Evolutionary conservation across 2,797 vertebrate genomes (phyloP), one percentile per base, ranked within the genome.

Genomic region (Delichon dasypus): DNA sequence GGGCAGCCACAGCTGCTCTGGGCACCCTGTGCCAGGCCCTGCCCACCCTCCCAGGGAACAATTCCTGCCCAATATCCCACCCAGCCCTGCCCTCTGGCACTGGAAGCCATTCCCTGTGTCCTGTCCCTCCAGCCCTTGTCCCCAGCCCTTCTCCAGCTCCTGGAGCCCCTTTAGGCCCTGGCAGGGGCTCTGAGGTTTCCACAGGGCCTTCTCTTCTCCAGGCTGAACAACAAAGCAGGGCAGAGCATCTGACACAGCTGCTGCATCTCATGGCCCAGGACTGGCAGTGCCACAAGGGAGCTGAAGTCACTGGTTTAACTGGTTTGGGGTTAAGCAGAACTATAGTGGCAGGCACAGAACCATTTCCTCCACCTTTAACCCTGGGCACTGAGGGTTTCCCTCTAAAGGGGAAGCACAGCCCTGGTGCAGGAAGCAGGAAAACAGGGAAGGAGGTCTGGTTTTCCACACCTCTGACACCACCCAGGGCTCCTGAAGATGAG

Each of bases 111-210:
- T 77, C 40, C 55, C 25, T 11, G 17, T 3, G 9, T 47, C 19
- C 55, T 76, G 55, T 11, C 29, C 3, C 40, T 68, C n/a, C 38
- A 38, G 11, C 38, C 38, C 38, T 38, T 38, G 38, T 38, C 11
- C 38, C 38, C 38, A 38, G 54, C 54, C n/a, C 40, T 17, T 55
- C 34, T 86, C 0, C 84, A 70, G 57, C 57, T 70, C 32, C 42
- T 82, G 71, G 71, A 82, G 55, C 16, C 44, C 13, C 50, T 64
- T 50, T 1, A 50, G 36, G 32, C 20, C 0, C n/a, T 50, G 36
- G 0, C 1, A 51, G 36, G 16, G 36, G 18, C 42, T 50, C 42
- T 42, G 16, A 68, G 42, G 0, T 44, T 1, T 61, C 26, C 7
- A 2, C 0, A 0, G 42, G 54, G 11, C 32, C 11, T 82, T 44